Evolutionary conservation across 2,113 vertebrate genomes (phyloP).

Genomic region (Trematocara stigmaticum): DNA sequence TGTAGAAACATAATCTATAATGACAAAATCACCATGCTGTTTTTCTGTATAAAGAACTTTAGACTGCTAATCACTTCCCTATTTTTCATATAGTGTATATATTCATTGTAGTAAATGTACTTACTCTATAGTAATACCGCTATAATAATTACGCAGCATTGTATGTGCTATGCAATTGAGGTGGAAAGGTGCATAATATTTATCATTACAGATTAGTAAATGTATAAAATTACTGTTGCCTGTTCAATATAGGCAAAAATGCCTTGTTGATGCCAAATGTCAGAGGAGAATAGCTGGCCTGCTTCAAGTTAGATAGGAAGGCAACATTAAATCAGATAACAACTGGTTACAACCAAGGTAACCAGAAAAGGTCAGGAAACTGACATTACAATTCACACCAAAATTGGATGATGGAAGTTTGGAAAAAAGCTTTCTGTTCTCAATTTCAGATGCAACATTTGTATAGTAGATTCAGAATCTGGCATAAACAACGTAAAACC

Average conservation of each 20-base stretch:
- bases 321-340: neutral
- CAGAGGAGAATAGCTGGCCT: neutral
- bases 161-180: neutral
- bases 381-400: neutral
- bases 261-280: neutral
- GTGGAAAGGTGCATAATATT: neutral
- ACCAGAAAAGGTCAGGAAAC: neutral
- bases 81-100: neutral
- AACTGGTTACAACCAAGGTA: neutral
- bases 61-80: neutral
- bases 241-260: neutral
- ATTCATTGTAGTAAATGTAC: neutral
- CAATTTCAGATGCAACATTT: neutral
- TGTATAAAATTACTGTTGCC: neutral
- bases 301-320: neutral
- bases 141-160: accelerated
- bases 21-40: neutral
- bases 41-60: neutral
- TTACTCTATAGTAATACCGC: accelerated
- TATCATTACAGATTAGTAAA: neutral
- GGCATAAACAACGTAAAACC: neutral
- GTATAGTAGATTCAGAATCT: neutral
- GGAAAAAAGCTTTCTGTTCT: neutral
- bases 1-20: neutral
- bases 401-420: neutral